Evolutionary conservation across 92 coral and sea anemone genomes (phyloP).

Genomic region (Epizoanthus fatuus): DNA sequence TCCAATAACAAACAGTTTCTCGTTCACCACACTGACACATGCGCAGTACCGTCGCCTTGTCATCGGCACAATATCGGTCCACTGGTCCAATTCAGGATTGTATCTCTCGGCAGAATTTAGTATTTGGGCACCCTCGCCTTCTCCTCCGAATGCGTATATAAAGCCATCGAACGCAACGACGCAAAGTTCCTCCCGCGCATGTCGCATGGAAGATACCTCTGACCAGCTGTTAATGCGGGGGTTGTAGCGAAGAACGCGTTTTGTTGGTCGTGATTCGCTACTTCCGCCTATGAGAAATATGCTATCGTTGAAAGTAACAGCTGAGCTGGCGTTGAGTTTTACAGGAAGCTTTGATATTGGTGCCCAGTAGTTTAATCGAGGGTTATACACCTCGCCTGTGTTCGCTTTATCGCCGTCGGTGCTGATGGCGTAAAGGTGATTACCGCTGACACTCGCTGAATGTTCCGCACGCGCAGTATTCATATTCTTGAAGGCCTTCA

Average conservation of each 20-base stretch:
- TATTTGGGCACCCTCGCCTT: slow-evolving; percentile 49
- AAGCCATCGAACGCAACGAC: slow-evolving; percentile 57
- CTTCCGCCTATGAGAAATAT: slow-evolving; percentile 83
- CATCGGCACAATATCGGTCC: slow-evolving; percentile 73
- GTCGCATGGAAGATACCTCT: slow-evolving; percentile 70
- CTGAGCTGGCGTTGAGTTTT: slow-evolving; percentile 69
- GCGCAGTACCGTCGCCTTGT: slow-evolving; percentile 68
- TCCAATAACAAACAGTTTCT: slow-evolving; percentile 74
- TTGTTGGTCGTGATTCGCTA: slow-evolving; percentile 52
- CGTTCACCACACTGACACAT: slow-evolving; percentile 61
- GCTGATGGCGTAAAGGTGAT: slow-evolving; percentile 64
- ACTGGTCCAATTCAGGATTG: slow-evolving; percentile 59
- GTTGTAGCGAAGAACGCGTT: slow-evolving; percentile 79
- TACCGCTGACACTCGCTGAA: slow-evolving; percentile 60
- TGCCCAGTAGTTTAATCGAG: slow-evolving; percentile 66
- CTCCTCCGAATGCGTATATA: slow-evolving; percentile 88
- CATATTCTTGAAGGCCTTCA: slow-evolving; percentile 67
- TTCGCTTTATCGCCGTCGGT: slow-evolving; percentile 53
- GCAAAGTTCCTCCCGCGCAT: slow-evolving; percentile 77
- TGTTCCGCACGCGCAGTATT: slow-evolving; percentile 69
- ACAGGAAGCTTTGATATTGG: slow-evolving; percentile 51
- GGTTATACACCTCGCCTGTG: slow-evolving; percentile 72
- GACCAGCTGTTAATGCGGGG: slow-evolving; percentile 76
- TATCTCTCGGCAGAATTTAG: slow-evolving; percentile 65
- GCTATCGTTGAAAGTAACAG: slow-evolving; percentile 66